Percentiles rank a stretch among this genome's conserved stretches.
Conservation (phyloP, 2,113 vertebrate species). For the Centropus unirufus region DNA sequence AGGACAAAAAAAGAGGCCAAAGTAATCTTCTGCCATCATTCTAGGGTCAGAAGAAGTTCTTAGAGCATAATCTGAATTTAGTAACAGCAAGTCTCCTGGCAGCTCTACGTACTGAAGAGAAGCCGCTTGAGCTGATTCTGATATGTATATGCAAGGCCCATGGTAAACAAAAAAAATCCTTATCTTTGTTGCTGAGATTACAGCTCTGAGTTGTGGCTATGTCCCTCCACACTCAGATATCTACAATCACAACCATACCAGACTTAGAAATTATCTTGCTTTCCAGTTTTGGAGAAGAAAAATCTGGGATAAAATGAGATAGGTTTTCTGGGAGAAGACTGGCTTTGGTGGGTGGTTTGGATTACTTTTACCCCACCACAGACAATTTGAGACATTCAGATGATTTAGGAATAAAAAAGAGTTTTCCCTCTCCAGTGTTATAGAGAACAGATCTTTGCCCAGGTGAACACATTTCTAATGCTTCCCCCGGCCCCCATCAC, state of each 20-base stretch:
- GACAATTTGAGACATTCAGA: neutral
- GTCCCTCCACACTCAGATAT: constrained; percentile 13
- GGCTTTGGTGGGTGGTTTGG: neutral
- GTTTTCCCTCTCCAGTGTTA: neutral
- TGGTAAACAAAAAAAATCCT: constrained; percentile 7
- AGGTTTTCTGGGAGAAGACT: neutral
- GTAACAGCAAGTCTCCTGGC: neutral
- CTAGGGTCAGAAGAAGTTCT: neutral
- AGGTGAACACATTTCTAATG: neutral
- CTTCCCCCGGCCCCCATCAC: neutral
- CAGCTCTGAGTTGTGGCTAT: constrained; percentile 40
- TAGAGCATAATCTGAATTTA: neutral
- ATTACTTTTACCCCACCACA: neutral
- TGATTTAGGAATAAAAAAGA: neutral
- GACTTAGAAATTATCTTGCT: neutral
- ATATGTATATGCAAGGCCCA: neutral
- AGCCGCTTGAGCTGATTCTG: neutral
- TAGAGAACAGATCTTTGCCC: neutral
- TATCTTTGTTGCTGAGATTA: constrained; percentile 20
- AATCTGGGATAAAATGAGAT: neutral
- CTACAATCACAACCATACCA: neutral
- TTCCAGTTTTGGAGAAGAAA: neutral
- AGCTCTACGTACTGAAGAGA: neutral
- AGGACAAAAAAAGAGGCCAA: neutral
- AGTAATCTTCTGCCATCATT: constrained; percentile 5